Conservation (phyloP, 2,888 invertebrate genomes). For the Girardia tigrina region DNA sequence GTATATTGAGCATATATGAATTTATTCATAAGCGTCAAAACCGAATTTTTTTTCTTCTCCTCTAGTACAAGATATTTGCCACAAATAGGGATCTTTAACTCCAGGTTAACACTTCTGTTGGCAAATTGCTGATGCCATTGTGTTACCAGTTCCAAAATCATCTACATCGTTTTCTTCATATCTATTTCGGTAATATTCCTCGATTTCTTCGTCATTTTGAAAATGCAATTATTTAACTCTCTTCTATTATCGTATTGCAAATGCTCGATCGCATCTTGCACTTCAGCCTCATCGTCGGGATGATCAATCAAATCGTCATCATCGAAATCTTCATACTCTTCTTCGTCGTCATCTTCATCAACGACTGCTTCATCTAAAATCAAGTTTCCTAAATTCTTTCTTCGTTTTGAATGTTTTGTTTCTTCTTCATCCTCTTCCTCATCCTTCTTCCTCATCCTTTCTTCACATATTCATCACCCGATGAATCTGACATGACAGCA, state of each 20-base stretch:
- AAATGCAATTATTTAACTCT: constrained; percentile 48
- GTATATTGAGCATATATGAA: constrained; percentile 73
- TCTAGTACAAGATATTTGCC: constrained; percentile 95
- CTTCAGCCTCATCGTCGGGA: constrained; percentile 72
- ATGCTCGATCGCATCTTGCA: constrained; percentile 81
- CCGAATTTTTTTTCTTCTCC: constrained; percentile 93
- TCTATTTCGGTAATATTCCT: constrained; percentile 57
- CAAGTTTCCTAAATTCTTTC: too few relatives aligned
- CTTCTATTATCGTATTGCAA: constrained; percentile 64
- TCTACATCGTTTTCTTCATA: constrained; percentile 52
- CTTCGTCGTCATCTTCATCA: constrained; percentile 69
- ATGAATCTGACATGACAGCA: too few relatives aligned
- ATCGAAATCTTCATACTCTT: constrained; percentile 56
- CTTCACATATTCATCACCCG: too few relatives aligned
- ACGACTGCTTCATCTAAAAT: constrained; percentile 46
- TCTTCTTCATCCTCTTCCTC: too few relatives aligned
- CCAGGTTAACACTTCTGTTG: constrained; percentile 90
- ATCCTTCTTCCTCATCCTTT: too few relatives aligned
- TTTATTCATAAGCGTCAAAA: constrained; percentile 81
- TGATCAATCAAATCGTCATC: constrained; percentile 74
- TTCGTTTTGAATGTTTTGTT: too few relatives aligned
- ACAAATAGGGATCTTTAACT: constrained; percentile 94
- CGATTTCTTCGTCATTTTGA: constrained; percentile 89
- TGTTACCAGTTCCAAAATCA: constrained; percentile 86
- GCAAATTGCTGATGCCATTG: constrained; percentile 93